Percentiles rank a stretch among this genome's conserved stretches.
These are phyloP conservation scores for Mormyrus iriodes DNA, from an alignment of 2,113 vertebrate genomes.

Conservation along the genomic window DNA sequence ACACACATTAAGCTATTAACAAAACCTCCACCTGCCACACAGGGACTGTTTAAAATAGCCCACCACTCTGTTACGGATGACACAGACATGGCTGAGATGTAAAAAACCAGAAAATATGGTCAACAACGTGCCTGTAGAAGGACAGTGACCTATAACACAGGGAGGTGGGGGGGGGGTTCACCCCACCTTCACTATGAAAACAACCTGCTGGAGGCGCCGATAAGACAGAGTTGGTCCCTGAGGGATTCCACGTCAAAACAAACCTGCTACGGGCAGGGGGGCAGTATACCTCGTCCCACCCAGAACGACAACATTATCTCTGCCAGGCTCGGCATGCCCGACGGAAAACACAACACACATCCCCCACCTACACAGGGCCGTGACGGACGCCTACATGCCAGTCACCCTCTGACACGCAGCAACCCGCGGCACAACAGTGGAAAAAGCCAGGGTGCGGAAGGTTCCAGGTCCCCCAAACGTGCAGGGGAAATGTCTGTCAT, in stretches of 20 bases:
- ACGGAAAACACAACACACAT: conserved; percentile 48
- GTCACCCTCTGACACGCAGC: conserved; percentile 44
- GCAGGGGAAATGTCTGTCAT: not conserved
- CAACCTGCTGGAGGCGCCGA: conserved; percentile 46
- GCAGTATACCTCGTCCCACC: conserved; percentile 54
- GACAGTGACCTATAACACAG: conserved; percentile 6
- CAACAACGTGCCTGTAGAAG: not conserved
- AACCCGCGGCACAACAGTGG: conserved; percentile 1
- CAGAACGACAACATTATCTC: conserved; percentile 56
- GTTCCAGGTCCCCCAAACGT: not conserved
- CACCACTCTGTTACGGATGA: not conserved
- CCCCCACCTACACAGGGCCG: not conserved
- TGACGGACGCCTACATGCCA: conserved; percentile 46
- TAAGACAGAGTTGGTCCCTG: not conserved
- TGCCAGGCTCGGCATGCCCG: conserved; percentile 40
- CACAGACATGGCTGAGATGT: too few relatives aligned
- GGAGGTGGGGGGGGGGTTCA: conserved; percentile 42
- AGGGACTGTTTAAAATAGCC: not conserved
- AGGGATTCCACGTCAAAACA: conserved; percentile 35
- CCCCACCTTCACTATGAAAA: conserved; percentile 46
- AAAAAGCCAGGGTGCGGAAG: not conserved
- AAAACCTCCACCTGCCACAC: not conserved
- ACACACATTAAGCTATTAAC: not conserved
- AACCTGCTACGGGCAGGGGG: conserved; percentile 21
- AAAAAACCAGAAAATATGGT: not conserved